A percentile compares a stretch with the other conserved stretches of the same genome.
Evolutionary conservation across 2,113 vertebrate species (phyloP).

Genomic region (Hemibates koningsi): DNA sequence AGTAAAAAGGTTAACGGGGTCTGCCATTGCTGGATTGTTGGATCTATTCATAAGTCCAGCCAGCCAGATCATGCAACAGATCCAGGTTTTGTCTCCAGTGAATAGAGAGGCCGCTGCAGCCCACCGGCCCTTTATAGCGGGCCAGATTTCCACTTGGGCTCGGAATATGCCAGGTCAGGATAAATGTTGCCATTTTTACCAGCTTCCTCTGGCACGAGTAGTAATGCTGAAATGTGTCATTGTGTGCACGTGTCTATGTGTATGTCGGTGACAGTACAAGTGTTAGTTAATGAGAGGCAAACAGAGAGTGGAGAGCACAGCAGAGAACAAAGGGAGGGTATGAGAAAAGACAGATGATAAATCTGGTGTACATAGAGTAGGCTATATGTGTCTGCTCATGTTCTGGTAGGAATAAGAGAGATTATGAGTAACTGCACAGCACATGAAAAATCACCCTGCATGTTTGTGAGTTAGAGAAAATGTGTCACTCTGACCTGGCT

Average conservation of each 20-base stretch:
- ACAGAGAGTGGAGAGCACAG: neutral
- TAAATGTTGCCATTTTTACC: conserved; percentile 63
- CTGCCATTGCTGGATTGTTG: conserved; percentile 56
- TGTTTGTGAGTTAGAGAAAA: conserved; percentile 41
- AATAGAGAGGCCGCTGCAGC: conserved; percentile 59
- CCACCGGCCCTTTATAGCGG: conserved; percentile 59
- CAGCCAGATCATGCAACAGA: conserved; percentile 63
- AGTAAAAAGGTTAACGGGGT: conserved; percentile 45
- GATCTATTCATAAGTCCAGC: conserved; percentile 61
- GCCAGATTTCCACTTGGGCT: conserved; percentile 40
- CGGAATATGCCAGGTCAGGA: conserved; percentile 72
- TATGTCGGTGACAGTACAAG: neutral
- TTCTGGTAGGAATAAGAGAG: neutral
- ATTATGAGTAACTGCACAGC: neutral
- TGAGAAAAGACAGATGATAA: neutral
- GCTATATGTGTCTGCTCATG: neutral
- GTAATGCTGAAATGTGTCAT: conserved; percentile 1
- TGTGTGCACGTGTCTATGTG: neutral
- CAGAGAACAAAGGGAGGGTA: neutral
- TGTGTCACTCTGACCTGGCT: conserved; percentile 66
- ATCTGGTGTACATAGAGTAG: neutral
- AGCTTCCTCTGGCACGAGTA: conserved; percentile 33
- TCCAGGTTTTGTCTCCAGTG: conserved; percentile 73
- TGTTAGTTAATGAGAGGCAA: conserved; percentile 13
- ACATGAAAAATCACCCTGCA: conserved; percentile 28